These are phyloP conservation scores for Helicoverpa assulta DNA, from an alignment of 2,888 invertebrate genomes.

Conservation along the genomic window DNA sequence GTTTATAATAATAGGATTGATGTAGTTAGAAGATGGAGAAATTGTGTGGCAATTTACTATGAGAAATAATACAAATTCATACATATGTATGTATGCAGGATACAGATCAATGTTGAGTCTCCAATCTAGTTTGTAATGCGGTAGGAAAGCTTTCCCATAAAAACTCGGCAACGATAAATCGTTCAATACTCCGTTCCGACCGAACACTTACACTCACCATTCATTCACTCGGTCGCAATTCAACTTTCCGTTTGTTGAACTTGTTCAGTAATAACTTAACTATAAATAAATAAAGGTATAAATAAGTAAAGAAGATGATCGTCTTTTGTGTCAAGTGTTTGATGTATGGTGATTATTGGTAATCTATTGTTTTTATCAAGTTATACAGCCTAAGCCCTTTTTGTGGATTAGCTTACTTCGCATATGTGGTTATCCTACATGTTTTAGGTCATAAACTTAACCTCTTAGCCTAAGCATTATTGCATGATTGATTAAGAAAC, in stretches of 20 bases:
- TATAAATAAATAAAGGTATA: slow-evolving; percentile 59
- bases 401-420: background rate
- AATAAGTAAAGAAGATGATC: slow-evolving; percentile 54
- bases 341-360: slow-evolving; percentile 41
- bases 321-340: slow-evolving; percentile 26
- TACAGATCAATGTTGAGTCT: too few relatives aligned
- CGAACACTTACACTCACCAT: slow-evolving; percentile 43
- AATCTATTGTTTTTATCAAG: slow-evolving; percentile 41
- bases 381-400: background rate
- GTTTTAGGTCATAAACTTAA: too few relatives aligned
- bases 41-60: background rate
- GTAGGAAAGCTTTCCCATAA: background rate
- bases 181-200: slow-evolving; percentile 16
- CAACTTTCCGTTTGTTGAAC: slow-evolving; percentile 59
- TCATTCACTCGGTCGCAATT: slow-evolving; percentile 50
- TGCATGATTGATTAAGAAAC: background rate
- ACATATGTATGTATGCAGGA: too few relatives aligned
- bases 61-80: too few relatives aligned
- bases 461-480: background rate
- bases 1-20: too few relatives aligned
- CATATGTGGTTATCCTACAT: background rate
- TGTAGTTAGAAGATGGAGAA: too few relatives aligned
- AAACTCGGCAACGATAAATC: background rate
- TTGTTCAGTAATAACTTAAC: slow-evolving; percentile 54
- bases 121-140: too few relatives aligned